Percentiles rank a stretch among this genome's conserved stretches.
Conservation (phyloP, 2,888 invertebrate genomes). For the Adineta ricciae region DNA sequence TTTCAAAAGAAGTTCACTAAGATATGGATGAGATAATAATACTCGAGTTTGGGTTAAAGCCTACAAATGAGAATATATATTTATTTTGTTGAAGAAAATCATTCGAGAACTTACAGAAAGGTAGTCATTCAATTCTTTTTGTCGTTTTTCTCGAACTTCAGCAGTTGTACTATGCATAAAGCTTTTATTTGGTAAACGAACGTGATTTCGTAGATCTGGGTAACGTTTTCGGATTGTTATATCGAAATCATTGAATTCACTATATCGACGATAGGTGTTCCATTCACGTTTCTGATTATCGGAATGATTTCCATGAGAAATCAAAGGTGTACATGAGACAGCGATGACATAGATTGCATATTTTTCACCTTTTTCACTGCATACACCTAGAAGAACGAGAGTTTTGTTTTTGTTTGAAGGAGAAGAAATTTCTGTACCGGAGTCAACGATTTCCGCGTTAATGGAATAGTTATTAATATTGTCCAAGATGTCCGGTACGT, state of each 20-base stretch:
- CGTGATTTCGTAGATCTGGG: background rate
- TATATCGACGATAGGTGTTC: slow-evolving; percentile 83
- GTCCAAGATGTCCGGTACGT: background rate
- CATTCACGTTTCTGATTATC: slow-evolving; percentile 54
- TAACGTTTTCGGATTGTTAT: slow-evolving; percentile 63
- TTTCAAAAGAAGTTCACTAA: slow-evolving; percentile 57
- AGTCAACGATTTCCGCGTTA: background rate
- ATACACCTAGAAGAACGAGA: background rate
- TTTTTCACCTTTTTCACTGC: background rate
- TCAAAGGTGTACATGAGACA: background rate
- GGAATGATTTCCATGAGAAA: background rate
- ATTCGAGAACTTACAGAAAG: background rate
- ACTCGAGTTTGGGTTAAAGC: slow-evolving; percentile 59
- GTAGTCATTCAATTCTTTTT: slow-evolving; percentile 8
- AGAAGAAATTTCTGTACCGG: background rate
- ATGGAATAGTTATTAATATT: slow-evolving; percentile 8
- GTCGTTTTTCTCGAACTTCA: slow-evolving; percentile 4
- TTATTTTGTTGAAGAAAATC: too few relatives aligned
- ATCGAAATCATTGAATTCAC: slow-evolving; percentile 82
- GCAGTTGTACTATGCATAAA: background rate
- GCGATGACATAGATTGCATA: slow-evolving; percentile 11
- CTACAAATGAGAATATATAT: too few relatives aligned
- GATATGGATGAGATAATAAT: slow-evolving; percentile 57
- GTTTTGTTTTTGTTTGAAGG: background rate
- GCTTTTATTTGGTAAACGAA: background rate